These are phyloP conservation scores for Fistularia commersonii DNA, from an alignment of 2,797 vertebrate species.

Conservation along the genomic window DNA sequence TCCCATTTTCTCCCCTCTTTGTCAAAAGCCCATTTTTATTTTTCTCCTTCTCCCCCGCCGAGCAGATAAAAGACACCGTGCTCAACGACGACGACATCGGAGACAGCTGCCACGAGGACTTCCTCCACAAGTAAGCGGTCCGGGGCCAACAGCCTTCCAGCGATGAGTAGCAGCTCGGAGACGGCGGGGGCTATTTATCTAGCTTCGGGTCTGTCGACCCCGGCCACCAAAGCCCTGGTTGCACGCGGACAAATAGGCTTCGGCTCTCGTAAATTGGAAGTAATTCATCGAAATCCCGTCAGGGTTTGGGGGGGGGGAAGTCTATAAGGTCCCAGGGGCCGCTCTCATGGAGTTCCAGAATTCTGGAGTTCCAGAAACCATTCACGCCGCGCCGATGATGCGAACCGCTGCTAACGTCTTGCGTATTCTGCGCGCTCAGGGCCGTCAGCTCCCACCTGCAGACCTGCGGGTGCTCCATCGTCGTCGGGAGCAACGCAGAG, in stretches of 20 bases:
- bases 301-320: no score
- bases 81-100: slow-evolving; percentile 97
- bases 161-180: slow-evolving; percentile 60
- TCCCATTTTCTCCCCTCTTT: no score
- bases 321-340: no score
- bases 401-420: slow-evolving; percentile 30
- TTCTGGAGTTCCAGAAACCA: no score
- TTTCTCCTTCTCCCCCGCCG: slow-evolving; percentile 4
- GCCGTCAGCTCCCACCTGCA: slow-evolving; percentile 97
- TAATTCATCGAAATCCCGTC: no score
- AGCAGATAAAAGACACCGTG: slow-evolving; percentile 92
- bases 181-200: no score
- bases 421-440: slow-evolving; percentile 71
- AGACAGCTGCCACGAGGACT: slow-evolving; percentile 96
- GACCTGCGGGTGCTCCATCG: slow-evolving; percentile 96
- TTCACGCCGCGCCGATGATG: no score
- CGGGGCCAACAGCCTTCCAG: slow-evolving; percentile 44
- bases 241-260: no score
- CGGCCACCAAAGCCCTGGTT: no score
- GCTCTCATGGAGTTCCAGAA: no score
- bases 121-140: slow-evolving; percentile 90
- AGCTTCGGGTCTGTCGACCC: no score
- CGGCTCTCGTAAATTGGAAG: no score
- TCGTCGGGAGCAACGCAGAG: slow-evolving; percentile 95
- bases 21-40: neutral